Percentiles rank a stretch among this genome's conserved stretches.
These are phyloP conservation scores for Dryomyza anilis DNA, from an alignment of 2,888 invertebrate species.

Conservation along the genomic window DNA sequence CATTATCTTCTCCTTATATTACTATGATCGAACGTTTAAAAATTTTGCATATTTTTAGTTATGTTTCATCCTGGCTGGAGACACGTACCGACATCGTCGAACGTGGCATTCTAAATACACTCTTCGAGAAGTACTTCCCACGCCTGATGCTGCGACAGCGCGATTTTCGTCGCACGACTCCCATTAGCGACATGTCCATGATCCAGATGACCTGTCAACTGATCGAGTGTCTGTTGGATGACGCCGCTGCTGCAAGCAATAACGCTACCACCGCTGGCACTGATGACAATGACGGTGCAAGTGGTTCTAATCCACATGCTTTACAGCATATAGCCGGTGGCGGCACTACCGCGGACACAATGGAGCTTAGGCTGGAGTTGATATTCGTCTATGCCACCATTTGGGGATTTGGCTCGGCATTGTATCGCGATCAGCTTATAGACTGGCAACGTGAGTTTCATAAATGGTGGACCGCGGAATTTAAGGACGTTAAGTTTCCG, in stretches of 20 bases:
- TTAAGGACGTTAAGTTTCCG: conserved; percentile 90
- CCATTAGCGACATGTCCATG: conserved; percentile 88
- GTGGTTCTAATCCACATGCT: conserved; percentile 46
- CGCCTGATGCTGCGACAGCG: conserved; percentile 77
- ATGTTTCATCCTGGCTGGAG: conserved; percentile 88
- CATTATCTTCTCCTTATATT: neutral
- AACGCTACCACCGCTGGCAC: conserved; percentile 11
- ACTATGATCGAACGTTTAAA: neutral
- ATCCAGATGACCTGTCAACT: conserved; percentile 87
- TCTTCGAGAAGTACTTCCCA: conserved; percentile 95
- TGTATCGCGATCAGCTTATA: conserved; percentile 86
- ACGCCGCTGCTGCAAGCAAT: no score
- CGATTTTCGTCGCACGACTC: conserved; percentile 88
- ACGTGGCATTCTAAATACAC: conserved; percentile 80
- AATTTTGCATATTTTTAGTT: conserved; percentile 62
- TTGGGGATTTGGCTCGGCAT: conserved; percentile 93
- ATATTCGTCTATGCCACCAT: conserved; percentile 90
- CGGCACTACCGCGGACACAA: conserved; percentile 69
- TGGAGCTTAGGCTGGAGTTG: conserved; percentile 72
- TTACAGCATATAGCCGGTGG: conserved; percentile 70
- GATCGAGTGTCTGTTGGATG: conserved; percentile 77
- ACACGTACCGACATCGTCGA: conserved; percentile 75
- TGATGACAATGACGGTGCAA: neutral
- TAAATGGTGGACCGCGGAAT: conserved; percentile 94
- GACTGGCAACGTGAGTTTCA: conserved; percentile 95